Base-by-base conservation (phyloP, 2,888 invertebrate genomes). In the Parelbella ahira region DNA sequence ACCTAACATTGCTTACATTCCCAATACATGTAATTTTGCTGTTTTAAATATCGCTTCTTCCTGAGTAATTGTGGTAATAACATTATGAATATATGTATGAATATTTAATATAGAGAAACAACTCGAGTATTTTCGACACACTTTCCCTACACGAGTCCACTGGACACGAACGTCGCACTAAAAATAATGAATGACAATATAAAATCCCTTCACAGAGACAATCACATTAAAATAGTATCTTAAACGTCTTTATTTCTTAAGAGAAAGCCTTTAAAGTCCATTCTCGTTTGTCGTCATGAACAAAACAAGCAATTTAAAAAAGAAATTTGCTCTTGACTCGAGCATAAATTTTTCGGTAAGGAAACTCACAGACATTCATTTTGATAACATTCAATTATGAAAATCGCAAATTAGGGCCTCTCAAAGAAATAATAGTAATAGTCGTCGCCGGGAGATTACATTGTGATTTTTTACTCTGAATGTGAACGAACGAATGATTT, bases 381-480 rank as follows among this genome's bases (percentile, higher is more conserved):
- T 62, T 64, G 68, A 73, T 67, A 74, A 65, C 62, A 67, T 74
- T 72, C 68, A 74, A 75, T 75, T 74, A 73, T 60, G 58, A 65
- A 62, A 62, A 63, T 67, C 63, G 56, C 64, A 66, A 71, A 68
- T 72, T 69, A 70, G 63, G 59, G 52, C 54, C 51, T 28, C 45
- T 33, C 27, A 49, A 41, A 41, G 41, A 41, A 41, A 41, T 41
- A 48, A 50, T 44, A 49, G 46, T 49, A 50, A 49, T 49, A 48
- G 44, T 48, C 42, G 33, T 32, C 44, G 50, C 50, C 52, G 43
- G 48, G 53, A 56, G 48, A 54, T 52, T 55, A 55, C 56, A 56
- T 55, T 60, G 59, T 58, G 54, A 49, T 56, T 56, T 68, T 45
- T 63, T 15, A 64, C 65, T 70, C 65, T 70, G 61, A 51, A 51